A percentile compares a stretch with the other conserved stretches of the same genome.
Conservation (phyloP, 2,113 vertebrate genomes). For the Lophochroa leadbeateri region DNA sequence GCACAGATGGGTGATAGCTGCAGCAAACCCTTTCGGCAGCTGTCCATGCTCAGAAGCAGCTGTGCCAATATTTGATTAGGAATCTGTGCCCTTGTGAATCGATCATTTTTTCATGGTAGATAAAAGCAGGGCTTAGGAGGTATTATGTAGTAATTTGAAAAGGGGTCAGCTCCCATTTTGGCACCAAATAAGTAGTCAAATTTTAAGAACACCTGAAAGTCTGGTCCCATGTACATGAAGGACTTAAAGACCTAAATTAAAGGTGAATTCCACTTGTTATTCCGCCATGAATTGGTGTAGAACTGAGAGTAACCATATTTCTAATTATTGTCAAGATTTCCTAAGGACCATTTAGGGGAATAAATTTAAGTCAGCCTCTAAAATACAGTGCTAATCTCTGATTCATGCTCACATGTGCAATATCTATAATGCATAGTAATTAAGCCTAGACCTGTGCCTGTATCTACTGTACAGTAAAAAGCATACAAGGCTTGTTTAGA, state of each 20-base stretch:
- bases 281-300: neutral
- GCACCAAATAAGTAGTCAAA: neutral
- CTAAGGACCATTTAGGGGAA: neutral
- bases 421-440: neutral
- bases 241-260: neutral
- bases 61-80: neutral
- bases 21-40: neutral
- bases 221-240: neutral
- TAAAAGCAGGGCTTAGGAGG: neutral
- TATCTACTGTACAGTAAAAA: neutral
- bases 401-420: neutral
- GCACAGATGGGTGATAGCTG: accelerated
- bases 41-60: neutral
- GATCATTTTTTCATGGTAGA: accelerated
- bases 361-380: neutral
- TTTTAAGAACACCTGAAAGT: neutral
- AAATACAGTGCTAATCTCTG: neutral
- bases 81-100: neutral
- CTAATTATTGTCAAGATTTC: slow-evolving; percentile 7
- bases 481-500: neutral
- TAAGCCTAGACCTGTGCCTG: neutral
- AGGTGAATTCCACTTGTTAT: slow-evolving; percentile 10
- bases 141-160: neutral
- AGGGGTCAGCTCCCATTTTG: neutral
- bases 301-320: neutral